Base-by-base conservation (phyloP, 2,797 vertebrate genomes). In the Holocentrus rufus region DNA sequence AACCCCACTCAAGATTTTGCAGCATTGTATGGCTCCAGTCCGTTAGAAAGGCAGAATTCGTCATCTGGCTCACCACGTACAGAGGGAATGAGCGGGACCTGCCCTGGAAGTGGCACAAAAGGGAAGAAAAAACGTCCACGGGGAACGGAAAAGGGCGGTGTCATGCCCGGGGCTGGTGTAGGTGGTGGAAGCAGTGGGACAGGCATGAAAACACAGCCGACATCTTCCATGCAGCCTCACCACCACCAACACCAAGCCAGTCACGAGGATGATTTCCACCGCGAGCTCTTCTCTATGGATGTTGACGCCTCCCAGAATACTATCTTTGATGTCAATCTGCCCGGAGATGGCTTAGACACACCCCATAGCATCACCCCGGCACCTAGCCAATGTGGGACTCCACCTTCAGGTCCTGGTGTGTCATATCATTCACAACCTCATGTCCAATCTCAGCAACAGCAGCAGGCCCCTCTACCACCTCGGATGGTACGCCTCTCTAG, bases 261-360 rank as follows among this genome's bases (percentile, higher is more conserved):
- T 27, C 96, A 96, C 56, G 98, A 99, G 91, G 98, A 99, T 64
- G 98, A 99, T 88, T 99, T 99, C 90, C 97, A 99, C 83, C 95
- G 97, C 67, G 97, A 98, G 90, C 95, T 99, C 55, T 97, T 98
- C 54, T 99, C 98, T 17, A 99, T 99, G 97, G 98, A 99, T 63
- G 97, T 98, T 62, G 98, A 99, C 42, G 90, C 94, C 27, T 97
- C 97, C 73, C 97, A 98, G 79, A 99, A 99, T 87, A 95, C 96
- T 7, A 98, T 99, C 72, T 99, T 98, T 92, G 97, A 98, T 68
- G 97, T 99, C 61, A 97, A 97, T 89, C 94, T 99, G 83, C 92
- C 97, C 0, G 94, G 96, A 17, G 98, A 99, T 63, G 95, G 96
- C 2, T 91, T 99, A 86, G 98, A 99, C 87, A 97, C 97, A 1